phyloP scores from a whole-genome alignment of 2,888 invertebrate genomes.

The Dinocampus coccinellae region DNA sequence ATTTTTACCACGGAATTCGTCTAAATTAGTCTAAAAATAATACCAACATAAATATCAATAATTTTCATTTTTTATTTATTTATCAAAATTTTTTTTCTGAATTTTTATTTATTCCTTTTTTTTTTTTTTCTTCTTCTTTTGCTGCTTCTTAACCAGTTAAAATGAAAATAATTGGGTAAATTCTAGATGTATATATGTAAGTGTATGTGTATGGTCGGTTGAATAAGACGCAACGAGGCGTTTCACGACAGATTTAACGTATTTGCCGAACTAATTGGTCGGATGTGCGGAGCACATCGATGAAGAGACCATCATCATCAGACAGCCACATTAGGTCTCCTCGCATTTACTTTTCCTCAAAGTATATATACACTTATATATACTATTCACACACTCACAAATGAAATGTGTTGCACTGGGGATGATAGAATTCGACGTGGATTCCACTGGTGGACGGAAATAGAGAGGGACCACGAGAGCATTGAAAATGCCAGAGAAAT shows the following conservation, averaged over 20 bases:
- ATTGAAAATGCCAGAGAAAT: constrained; percentile 58
- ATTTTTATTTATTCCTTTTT: too few relatives aligned
- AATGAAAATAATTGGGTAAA: too few relatives aligned
- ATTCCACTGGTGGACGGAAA: constrained; percentile 65
- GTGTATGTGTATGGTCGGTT: constrained; percentile 1
- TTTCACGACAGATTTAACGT: constrained; percentile 59
- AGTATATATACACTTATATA: neutral
- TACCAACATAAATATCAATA: constrained; percentile 14
- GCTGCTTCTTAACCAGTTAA: too few relatives aligned
- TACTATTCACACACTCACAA: constrained; percentile 12
- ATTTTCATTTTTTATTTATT: neutral
- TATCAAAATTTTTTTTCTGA: neutral
- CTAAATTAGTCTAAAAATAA: constrained; percentile 61
- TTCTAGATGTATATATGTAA: neutral
- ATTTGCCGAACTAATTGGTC: constrained; percentile 61
- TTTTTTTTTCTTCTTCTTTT: too few relatives aligned
- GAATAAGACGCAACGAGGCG: constrained; percentile 42
- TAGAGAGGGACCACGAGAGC: constrained; percentile 59
- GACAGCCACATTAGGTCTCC: neutral
- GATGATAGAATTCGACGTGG: constrained; percentile 65
- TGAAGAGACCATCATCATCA: constrained; percentile 44
- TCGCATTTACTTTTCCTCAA: constrained; percentile 2
- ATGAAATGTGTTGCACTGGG: constrained; percentile 40
- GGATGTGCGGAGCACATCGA: constrained; percentile 47
- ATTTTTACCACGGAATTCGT: constrained; percentile 51